Conservation (phyloP, 2,888 invertebrate species). For the Andrena minutula region DNA sequence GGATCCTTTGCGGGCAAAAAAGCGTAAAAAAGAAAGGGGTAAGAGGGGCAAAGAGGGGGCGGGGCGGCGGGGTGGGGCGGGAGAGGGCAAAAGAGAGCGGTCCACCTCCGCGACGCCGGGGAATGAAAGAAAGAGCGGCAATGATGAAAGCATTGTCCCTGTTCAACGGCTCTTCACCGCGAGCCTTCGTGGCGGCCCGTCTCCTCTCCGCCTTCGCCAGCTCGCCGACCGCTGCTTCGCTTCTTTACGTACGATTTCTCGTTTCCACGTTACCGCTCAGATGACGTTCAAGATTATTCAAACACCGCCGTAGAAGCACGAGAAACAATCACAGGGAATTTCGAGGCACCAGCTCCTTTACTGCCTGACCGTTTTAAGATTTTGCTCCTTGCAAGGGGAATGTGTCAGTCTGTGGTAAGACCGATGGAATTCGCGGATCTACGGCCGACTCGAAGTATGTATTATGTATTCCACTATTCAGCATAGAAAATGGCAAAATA, state of each 20-base stretch:
- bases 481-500: too few relatives aligned
- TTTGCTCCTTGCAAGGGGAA: constrained; percentile 24
- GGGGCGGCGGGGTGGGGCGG: constrained; percentile 48
- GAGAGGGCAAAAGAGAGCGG: constrained; percentile 66
- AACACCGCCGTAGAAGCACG: constrained; percentile 34
- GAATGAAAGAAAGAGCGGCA: constrained; percentile 83
- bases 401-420: too few relatives aligned
- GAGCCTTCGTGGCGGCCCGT: constrained; percentile 71
- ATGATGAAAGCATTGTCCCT: constrained; percentile 85
- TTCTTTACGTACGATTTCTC: constrained; percentile 50
- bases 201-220: constrained; percentile 62
- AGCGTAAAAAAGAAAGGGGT: constrained; percentile 78
- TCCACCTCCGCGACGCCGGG: constrained; percentile 70
- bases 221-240: constrained; percentile 28
- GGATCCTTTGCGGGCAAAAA: constrained; percentile 83
- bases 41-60: constrained; percentile 46
- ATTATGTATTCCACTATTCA: too few relatives aligned
- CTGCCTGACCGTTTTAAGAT: too few relatives aligned
- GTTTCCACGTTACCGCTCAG: constrained; percentile 46
- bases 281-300: constrained; percentile 72
- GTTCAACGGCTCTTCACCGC: constrained; percentile 76
- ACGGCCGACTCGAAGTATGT: too few relatives aligned
- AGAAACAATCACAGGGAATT: constrained; percentile 18
- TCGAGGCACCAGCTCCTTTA: too few relatives aligned
- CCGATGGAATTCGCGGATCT: too few relatives aligned